Evolutionary conservation across 2,888 invertebrate species (phyloP), one percentile per base, ranked within the genome.

Genomic region (Drosophila pseudotalamancana): DNA sequence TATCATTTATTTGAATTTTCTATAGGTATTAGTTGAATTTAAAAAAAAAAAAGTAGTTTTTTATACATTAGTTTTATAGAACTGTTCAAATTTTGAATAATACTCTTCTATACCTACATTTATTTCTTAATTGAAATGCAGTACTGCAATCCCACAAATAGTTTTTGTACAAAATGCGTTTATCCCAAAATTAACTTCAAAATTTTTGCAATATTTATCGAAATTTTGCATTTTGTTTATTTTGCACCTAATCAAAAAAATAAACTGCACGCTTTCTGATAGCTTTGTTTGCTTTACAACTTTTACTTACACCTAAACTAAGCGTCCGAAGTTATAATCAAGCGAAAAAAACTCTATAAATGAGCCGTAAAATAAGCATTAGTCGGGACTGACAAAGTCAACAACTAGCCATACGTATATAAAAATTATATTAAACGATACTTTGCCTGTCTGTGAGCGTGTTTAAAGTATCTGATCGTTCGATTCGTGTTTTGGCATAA

Each of bases 311-410:
- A 66, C 6, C 29, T 9, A 11, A 43, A 55, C 42, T 49, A 29
- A 16, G 32, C 19, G 16, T 25, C 19, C n/a, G 16, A 54, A 34
- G 12, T 12, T n/a, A 9, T 27, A 5, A 19, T 12, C 8, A 19
- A 51, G 11, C n/a, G 1, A n/a, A 16, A n/a, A 84, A 80, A 72
- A 57, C 81, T 77, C 73, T 59, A 42, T 11, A 65, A 77, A 78
- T 59, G 83, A 82, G 83, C 19, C 48, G n/a, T 37, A 27, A 27
- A 39, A 18, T 3, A 27, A 37, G 35, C 9, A 21, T 21, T 37
- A 12, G 18, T n/a, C 32, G 5, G 14, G 21, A 39, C 31, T 31
- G 43, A 39, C 46, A 60, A 37, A 29, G 27, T 25, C 27, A 53
- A 43, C 27, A 29, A 11, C 6, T 34, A 8, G 8, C 9, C 31